Percentiles rank a stretch among this genome's conserved stretches.
phyloP scores from a whole-genome alignment of 1,140 invertebrate species.

The Drosophila setifemur region DNA sequence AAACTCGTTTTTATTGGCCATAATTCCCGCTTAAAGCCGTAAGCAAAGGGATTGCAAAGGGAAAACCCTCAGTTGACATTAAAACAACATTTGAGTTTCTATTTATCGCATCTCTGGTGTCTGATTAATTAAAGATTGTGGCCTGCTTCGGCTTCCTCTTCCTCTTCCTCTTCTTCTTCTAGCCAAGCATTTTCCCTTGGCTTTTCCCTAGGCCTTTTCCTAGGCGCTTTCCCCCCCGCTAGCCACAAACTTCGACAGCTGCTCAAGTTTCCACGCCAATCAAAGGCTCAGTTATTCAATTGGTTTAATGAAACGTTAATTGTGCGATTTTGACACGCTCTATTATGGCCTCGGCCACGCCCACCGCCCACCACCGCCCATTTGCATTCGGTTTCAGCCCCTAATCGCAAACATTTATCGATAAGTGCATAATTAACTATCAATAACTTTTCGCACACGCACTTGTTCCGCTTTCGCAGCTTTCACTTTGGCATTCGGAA shows the following conservation, averaged over 20 bases:
- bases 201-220: too few species aligned
- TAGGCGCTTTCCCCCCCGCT: too few species aligned
- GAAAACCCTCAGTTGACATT: conserved; percentile 10
- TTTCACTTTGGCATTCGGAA: conserved; percentile 33
- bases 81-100: not conserved
- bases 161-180: not conserved
- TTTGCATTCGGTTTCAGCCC: conserved; percentile 1
- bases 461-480: not conserved
- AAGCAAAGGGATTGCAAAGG: too few species aligned
- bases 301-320: conserved; percentile 63
- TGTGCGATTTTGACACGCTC: conserved; percentile 39
- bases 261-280: conserved; percentile 49
- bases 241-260: conserved; percentile 13
- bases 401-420: conserved; percentile 31
- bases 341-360: too few species aligned
- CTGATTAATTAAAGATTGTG: conserved; percentile 21
- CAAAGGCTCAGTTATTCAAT: conserved; percentile 52
- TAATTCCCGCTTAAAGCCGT: not conserved
- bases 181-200: not conserved
- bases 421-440: conserved; percentile 42
- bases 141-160: not conserved
- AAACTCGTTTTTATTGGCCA: too few species aligned
- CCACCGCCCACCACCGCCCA: not conserved
- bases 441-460: conserved; percentile 21
- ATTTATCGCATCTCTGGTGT: conserved; percentile 1